Conservation (phyloP, 2,113 vertebrate genomes). For the Aphelocoma coerulescens region DNA sequence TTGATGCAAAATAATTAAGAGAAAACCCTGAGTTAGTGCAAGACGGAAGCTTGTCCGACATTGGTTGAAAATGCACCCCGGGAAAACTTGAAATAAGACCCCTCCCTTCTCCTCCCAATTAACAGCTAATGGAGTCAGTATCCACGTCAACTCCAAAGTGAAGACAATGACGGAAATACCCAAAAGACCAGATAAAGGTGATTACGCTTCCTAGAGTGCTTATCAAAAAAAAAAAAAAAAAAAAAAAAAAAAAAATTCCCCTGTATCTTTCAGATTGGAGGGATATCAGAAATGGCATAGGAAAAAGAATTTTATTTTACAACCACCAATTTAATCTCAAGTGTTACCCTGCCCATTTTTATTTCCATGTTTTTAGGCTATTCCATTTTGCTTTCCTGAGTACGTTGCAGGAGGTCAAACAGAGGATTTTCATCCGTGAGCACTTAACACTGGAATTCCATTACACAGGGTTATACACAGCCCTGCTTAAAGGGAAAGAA, state of each 20-base stretch:
- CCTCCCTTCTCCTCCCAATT: not conserved
- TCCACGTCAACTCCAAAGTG: not conserved
- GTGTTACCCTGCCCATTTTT: not conserved
- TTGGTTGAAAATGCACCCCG: not conserved
- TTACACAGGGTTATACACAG: not conserved
- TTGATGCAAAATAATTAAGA: not conserved
- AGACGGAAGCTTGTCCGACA: not conserved
- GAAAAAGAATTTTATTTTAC: not conserved
- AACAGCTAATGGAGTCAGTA: not conserved
- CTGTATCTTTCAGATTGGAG: not conserved
- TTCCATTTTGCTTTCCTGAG: not conserved
- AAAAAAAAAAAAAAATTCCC: not conserved
- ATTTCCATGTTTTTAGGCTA: not conserved
- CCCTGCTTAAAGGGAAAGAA: not conserved
- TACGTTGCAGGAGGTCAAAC: accelerated
- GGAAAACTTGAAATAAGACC: not conserved
- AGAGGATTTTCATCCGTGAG: not conserved
- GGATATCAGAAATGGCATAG: not conserved
- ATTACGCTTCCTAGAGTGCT: not conserved
- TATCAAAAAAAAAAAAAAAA: not conserved
- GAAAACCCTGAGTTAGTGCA: not conserved
- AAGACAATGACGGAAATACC: not conserved
- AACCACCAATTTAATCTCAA: not conserved
- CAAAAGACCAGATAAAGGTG: not conserved
- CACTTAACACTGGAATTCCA: not conserved